Evolutionary conservation across 1,140 invertebrate species (phyloP).

Genomic region (Zophobas atratus): DNA sequence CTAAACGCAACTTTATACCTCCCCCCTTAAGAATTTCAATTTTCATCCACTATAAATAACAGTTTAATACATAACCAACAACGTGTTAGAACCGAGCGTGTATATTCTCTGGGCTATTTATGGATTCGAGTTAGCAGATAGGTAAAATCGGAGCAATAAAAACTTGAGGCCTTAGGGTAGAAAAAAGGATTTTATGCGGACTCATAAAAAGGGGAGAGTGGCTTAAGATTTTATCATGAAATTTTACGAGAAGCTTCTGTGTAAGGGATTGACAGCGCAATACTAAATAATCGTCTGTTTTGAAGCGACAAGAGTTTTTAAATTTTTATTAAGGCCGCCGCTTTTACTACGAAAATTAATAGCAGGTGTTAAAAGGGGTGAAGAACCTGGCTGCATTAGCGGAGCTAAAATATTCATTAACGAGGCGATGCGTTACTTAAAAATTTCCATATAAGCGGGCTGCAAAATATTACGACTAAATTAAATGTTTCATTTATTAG

Average conservation of each 20-base stretch:
- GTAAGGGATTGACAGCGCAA: slow-evolving; percentile 15
- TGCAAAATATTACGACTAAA: not conserved
- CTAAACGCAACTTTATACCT: no score
- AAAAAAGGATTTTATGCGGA: slow-evolving; percentile 22
- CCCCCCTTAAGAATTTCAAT: slow-evolving; percentile 7
- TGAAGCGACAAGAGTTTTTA: not conserved
- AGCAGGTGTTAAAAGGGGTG: slow-evolving; percentile 1
- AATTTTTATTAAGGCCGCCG: not conserved
- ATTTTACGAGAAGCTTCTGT: slow-evolving; percentile 20
- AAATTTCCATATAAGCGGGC: not conserved
- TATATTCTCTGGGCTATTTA: slow-evolving; percentile 12
- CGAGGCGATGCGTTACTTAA: not conserved
- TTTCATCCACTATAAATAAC: slow-evolving; percentile 1
- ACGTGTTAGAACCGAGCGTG: slow-evolving; percentile 1
- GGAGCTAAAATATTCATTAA: slow-evolving; percentile 14
- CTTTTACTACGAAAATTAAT: not conserved
- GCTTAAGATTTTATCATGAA: slow-evolving; percentile 29
- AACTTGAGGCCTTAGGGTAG: not conserved
- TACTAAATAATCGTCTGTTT: slow-evolving; percentile 14
- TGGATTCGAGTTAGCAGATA: slow-evolving; percentile 17
- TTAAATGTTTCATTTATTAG: slow-evolving; percentile 3
- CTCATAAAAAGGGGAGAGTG: slow-evolving; percentile 17
- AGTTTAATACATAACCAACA: not conserved
- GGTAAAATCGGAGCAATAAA: slow-evolving; percentile 36
- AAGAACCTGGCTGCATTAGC: slow-evolving; percentile 10